These are phyloP conservation scores for Lymantria monacha DNA, from an alignment of 2,888 invertebrate species.

Conservation along the genomic window DNA sequence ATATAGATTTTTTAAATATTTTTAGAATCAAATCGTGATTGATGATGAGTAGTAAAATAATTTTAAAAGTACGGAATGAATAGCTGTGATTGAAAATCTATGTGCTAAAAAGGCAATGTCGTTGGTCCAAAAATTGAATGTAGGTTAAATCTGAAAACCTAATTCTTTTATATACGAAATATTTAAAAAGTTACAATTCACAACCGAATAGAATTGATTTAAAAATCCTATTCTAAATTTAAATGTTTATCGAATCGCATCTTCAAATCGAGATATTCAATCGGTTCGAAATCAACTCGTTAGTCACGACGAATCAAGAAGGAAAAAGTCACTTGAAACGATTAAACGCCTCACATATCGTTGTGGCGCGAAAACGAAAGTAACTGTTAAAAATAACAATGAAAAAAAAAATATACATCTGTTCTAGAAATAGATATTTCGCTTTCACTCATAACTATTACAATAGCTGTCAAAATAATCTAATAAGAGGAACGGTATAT, in stretches of 20 bases:
- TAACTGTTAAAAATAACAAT: constrained; percentile 17
- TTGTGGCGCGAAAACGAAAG: constrained; percentile 32
- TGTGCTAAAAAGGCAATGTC: too few relatives aligned
- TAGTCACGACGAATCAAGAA: constrained; percentile 15
- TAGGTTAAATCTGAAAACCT: not conserved
- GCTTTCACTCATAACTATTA: constrained; percentile 25
- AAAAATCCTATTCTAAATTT: not conserved
- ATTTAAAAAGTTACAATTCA: not conserved
- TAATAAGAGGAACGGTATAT: constrained; percentile 16
- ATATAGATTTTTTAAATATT: too few relatives aligned
- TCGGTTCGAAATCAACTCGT: constrained; percentile 16
- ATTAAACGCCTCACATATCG: constrained; percentile 22
- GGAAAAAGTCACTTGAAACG: constrained; percentile 29
- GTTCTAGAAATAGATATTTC: not conserved
- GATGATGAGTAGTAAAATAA: too few relatives aligned
- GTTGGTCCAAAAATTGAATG: not conserved
- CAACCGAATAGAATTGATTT: constrained; percentile 8
- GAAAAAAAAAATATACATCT: constrained; percentile 1
- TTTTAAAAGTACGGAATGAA: too few relatives aligned
- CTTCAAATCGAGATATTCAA: constrained; percentile 11
- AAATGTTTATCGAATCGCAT: constrained; percentile 7
- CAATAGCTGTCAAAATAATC: constrained; percentile 30
- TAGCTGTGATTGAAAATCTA: too few relatives aligned
- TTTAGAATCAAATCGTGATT: too few relatives aligned
- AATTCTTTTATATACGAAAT: not conserved